These are phyloP conservation scores for Drosophila littoralis DNA, from an alignment of 1,140 invertebrate genomes.

Conservation along the genomic window DNA sequence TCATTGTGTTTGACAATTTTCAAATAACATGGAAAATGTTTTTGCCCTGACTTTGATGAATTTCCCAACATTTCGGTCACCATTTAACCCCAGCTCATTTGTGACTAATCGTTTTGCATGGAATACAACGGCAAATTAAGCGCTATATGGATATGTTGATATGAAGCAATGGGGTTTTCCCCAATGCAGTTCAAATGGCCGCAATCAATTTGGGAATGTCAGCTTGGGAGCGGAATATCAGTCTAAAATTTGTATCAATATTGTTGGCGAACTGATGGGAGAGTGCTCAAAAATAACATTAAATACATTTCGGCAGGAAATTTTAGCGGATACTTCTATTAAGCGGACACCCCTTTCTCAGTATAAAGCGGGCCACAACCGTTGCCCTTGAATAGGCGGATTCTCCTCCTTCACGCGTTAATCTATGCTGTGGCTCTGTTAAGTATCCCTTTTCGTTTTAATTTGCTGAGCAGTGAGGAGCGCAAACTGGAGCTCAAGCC, in stretches of 20 bases:
- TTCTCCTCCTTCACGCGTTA: too few species aligned
- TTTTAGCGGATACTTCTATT: too few species aligned
- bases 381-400: too few species aligned
- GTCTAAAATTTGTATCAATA: not conserved
- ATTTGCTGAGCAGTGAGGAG: too few species aligned
- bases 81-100: conserved; percentile 6
- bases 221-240: not conserved
- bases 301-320: not conserved
- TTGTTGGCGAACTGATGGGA: not conserved
- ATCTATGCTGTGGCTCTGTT: too few species aligned
- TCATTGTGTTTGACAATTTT: conserved; percentile 41
- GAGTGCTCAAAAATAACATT: not conserved
- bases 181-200: not conserved
- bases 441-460: too few species aligned
- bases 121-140: not conserved
- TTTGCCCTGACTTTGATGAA: conserved; percentile 40
- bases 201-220: conserved; percentile 12
- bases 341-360: too few species aligned
- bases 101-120: conserved; percentile 1
- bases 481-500: too few species aligned
- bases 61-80: conserved; percentile 10
- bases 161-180: not conserved
- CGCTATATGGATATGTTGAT: not conserved
- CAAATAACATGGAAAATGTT: conserved; percentile 43
- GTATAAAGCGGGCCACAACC: too few species aligned